A percentile compares a stretch with the other conserved stretches of the same genome.
These are phyloP conservation scores for Perizoma flavofasciatum DNA, from an alignment of 2,888 invertebrate genomes.

Conservation along the genomic window DNA sequence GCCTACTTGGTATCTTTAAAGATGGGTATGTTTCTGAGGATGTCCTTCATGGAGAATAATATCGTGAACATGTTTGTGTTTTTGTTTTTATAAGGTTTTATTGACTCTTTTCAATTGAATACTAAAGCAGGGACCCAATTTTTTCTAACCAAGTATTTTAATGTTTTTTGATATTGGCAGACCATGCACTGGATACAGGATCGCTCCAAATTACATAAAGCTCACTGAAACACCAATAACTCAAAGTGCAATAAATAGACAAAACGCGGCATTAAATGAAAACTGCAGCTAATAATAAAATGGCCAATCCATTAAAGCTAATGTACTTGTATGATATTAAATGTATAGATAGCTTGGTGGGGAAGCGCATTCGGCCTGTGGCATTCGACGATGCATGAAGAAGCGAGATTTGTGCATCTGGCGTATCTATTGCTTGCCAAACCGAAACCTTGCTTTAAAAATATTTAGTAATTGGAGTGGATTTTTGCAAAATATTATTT, in stretches of 20 bases:
- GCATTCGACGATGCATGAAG: slow-evolving; percentile 68
- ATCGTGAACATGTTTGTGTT: too few species aligned
- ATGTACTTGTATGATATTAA: slow-evolving; percentile 68
- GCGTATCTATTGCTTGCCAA: slow-evolving; percentile 46
- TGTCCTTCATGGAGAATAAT: too few species aligned
- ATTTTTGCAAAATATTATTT: slow-evolving; percentile 2
- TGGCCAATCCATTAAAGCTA: slow-evolving; percentile 78
- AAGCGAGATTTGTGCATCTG: slow-evolving; percentile 61
- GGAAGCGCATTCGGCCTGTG: slow-evolving; percentile 61
- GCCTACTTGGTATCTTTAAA: too few species aligned
- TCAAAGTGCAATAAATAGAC: slow-evolving; percentile 41
- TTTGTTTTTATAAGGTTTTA: too few species aligned
- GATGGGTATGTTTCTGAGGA: too few species aligned
- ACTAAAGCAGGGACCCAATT: too few species aligned
- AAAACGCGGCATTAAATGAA: slow-evolving; percentile 38
- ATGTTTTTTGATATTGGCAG: too few species aligned
- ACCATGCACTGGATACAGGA: too few species aligned
- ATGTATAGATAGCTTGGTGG: slow-evolving; percentile 47
- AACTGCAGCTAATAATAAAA: slow-evolving; percentile 61
- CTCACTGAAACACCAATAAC: slow-evolving; percentile 15
- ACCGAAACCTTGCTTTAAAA: slow-evolving; percentile 17
- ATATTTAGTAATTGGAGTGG: slow-evolving; percentile 19
- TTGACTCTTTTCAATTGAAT: too few species aligned
- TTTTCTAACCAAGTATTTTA: too few species aligned
- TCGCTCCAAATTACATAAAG: slow-evolving; percentile 5